Conservation (phyloP, 2,888 invertebrate species). For the Drosophila quinaria region DNA sequence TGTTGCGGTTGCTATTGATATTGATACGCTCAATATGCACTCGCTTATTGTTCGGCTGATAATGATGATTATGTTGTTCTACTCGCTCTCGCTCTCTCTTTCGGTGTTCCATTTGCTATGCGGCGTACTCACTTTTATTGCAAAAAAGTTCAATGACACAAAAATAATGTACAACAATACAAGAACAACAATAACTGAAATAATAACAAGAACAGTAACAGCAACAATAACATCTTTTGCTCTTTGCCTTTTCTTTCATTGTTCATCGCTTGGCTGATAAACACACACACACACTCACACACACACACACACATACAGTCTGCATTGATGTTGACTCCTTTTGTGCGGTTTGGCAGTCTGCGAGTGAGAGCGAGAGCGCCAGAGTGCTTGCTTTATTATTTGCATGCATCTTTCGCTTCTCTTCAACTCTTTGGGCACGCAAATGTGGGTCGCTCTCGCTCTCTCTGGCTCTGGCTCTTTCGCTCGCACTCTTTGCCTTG, state of each 20-base stretch:
- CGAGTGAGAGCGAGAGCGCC: constrained; percentile 14
- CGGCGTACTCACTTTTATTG: constrained; percentile 63
- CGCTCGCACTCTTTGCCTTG: constrained; percentile 27
- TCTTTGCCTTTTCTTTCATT: constrained; percentile 60
- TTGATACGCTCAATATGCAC: constrained; percentile 50
- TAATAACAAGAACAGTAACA: constrained; percentile 52
- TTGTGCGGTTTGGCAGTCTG: constrained; percentile 25
- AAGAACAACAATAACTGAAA: constrained; percentile 43
- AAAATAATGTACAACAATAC: constrained; percentile 60
- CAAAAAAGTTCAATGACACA: constrained; percentile 78
- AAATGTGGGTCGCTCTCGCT: constrained; percentile 65
- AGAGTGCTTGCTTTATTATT: constrained; percentile 56
- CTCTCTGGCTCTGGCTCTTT: constrained; percentile 10
- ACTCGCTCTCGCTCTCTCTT: constrained; percentile 20
- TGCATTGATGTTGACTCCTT: constrained; percentile 45
- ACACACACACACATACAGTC: constrained; percentile 10
- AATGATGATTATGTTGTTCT: constrained; percentile 44
- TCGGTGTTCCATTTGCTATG: constrained; percentile 49
- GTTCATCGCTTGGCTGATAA: constrained; percentile 41
- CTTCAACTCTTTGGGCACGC: constrained; percentile 66
- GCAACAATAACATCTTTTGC: constrained; percentile 66
- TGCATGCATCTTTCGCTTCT: constrained; percentile 72
- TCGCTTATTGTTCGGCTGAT: constrained; percentile 43
- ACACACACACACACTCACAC: constrained; percentile 11
- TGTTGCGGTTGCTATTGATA: constrained; percentile 21